Evolutionary conservation across 2,113 vertebrate genomes (phyloP), one percentile per base, ranked within the genome.

Genomic region (Beaufortia kweichowensis): DNA sequence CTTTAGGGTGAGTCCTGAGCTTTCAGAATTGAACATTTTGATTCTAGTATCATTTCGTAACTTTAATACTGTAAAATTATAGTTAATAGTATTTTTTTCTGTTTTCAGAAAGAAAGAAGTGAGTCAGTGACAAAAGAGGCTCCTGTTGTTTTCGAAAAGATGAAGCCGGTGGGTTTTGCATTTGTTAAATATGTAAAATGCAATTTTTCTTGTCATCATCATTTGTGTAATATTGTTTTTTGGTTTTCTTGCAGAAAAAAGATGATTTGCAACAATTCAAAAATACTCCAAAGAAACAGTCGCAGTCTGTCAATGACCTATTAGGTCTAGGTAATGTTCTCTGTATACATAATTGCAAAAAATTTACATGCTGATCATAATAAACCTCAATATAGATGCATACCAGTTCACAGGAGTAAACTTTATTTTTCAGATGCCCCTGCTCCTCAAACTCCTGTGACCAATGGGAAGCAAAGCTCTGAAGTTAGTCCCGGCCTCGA

Each of bases 131-230:
- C 89, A 29, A 97, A 96, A 85, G 90, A 94, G 80, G 91, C 92
- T 28, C 95, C 95, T 10, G 88, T 99, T 76, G 92, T 99, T 82
- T 98, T 99, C 88, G 96, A 99, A 91, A 99, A 97, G 87, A 96
- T 99, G 88, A 99, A 98, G 89, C 91, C 94, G 96, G 97, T 98
- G 65, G 80, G 85, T 87, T 76, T 8, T 48, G n/a, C 48, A 55
- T 68, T 53, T 77, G 33, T 28, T 60, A 29, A 53, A 4, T 35
- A 19, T 48, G 15, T 48, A 5, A 4, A 48, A 48, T 48, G 12
- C 15, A 48, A 19, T 14, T 48, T 48, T 19, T n/a, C n/a, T n/a
- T 4, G 17, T 5, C 43, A 48, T 48, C 17, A 3, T 48, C 14
- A 48, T 6, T 53, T 53, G 82, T 75, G 23, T 1, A 65, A 21